Percentiles rank a stretch among this genome's conserved stretches.
Evolutionary conservation across 2,888 invertebrate genomes (phyloP).

Genomic region (Callimorpha dominula): DNA sequence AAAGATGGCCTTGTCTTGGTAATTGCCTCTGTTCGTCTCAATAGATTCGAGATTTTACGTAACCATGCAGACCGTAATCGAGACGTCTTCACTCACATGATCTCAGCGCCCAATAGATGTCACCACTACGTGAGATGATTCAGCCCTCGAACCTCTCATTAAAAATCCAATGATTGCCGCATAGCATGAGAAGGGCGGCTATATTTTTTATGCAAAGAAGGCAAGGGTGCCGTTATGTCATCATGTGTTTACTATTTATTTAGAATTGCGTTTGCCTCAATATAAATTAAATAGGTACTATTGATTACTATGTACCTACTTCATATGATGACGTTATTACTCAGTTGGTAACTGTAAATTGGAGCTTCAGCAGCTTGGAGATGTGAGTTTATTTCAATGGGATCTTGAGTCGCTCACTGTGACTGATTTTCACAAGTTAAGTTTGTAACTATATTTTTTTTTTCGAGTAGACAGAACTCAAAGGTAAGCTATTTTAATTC

Average conservation of each 20-base stretch:
- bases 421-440: too few species aligned
- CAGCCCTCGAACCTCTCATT: background rate
- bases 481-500: background rate
- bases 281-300: background rate
- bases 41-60: too few species aligned
- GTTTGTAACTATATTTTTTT: too few species aligned
- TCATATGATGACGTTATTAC: background rate
- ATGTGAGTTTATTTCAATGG: background rate
- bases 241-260: background rate
- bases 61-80: too few species aligned
- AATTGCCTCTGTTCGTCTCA: too few species aligned
- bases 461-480: too few species aligned
- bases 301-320: background rate
- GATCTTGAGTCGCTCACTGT: too few species aligned
- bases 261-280: background rate
- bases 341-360: background rate
- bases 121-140: background rate
- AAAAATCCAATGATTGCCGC: too few species aligned
- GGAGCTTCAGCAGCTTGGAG: too few species aligned
- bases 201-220: background rate
- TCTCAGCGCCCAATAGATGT: background rate
- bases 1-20: too few species aligned
- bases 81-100: too few species aligned
- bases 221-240: too few species aligned
- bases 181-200: background rate